Evolutionary conservation across 2,113 vertebrate genomes (phyloP), one percentile per base, ranked within the genome.

Genomic region (Mirounga angustirostris): DNA sequence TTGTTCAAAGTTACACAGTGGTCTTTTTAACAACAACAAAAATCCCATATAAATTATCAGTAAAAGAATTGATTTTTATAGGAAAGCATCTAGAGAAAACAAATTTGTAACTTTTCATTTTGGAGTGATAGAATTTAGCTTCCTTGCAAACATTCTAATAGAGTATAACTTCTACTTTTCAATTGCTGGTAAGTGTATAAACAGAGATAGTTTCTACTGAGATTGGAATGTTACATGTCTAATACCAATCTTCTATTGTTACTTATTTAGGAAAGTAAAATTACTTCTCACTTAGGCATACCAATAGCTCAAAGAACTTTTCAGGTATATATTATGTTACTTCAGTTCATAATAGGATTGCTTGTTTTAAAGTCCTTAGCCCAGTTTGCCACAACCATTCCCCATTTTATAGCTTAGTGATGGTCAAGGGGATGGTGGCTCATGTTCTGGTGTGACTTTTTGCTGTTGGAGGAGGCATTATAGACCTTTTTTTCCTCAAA

Each of bases 81-180:
- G 11, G 16, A 18, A 93, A 61, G 5, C 50, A 74, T 59, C 50
- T 90, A 80, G 28, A 16, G 22, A 87, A 92, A 94, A 88, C 43
- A 95, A 78, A 85, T 91, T 33, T 94, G 12, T 63, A 28, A 90
- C 18, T 88, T 92, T 67, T 88, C 5, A 80, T 90, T 92, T 98
- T 90, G 67, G 33, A 89, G 22, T 82, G 79, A 71, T 59, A 86
- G 28, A 63, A 71, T 78, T 94, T 87, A 89, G 83, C 16, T 83
- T 19, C n/a, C 16, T 78, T 95, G 43, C 7, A 96, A 69, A 46
- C 56, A 40, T 83, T 65, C 30, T 81, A 83, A 56, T 78, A 91
- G 19, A 92, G 28, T 54, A 0, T 9, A 95, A 58, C 33, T 30
- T 93, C 71, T 61, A 26, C 40, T 96, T 95, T 91, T 91, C 33